A percentile compares a stretch with the other conserved stretches of the same genome.
Evolutionary conservation across 2,888 invertebrate genomes (phyloP).

Genomic region (Myopa tessellatipennis): DNA sequence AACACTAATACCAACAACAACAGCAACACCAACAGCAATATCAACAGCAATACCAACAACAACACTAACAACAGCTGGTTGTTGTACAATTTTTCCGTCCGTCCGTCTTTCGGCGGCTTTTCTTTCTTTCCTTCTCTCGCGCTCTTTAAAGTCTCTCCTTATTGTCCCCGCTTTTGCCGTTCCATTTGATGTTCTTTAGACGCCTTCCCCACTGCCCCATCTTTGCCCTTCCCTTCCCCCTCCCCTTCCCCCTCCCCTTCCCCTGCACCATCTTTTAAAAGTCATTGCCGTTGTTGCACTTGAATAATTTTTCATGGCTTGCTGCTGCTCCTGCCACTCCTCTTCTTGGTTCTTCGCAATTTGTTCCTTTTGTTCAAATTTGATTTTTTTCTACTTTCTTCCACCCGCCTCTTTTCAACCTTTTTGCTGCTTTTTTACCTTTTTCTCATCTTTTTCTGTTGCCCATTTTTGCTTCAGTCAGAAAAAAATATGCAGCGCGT

Average conservation of each 20-base stretch:
- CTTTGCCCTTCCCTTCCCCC: too few species aligned
- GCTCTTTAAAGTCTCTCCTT: not conserved
- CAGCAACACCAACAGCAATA: not conserved
- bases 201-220: not conserved
- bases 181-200: not conserved
- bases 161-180: too few species aligned
- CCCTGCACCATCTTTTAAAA: not conserved
- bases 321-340: not conserved
- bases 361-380: not conserved
- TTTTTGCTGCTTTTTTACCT: not conserved
- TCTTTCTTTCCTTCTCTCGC: not conserved
- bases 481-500: not conserved
- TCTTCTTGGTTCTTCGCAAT: not conserved
- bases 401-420: too few species aligned
- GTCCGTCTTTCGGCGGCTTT: not conserved
- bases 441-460: not conserved
- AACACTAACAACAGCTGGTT: not conserved
- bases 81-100: not conserved
- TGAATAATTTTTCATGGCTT: slow-evolving; percentile 20
- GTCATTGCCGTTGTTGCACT: slow-evolving; percentile 16
- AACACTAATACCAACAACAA: not conserved
- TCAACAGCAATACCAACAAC: not conserved
- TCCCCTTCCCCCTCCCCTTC: too few species aligned
- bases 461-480: not conserved
- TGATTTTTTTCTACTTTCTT: not conserved